Percentiles rank a stretch among this genome's conserved stretches.
These are phyloP conservation scores for Mesoligia furuncula DNA, from an alignment of 2,888 invertebrate genomes.

Conservation along the genomic window DNA sequence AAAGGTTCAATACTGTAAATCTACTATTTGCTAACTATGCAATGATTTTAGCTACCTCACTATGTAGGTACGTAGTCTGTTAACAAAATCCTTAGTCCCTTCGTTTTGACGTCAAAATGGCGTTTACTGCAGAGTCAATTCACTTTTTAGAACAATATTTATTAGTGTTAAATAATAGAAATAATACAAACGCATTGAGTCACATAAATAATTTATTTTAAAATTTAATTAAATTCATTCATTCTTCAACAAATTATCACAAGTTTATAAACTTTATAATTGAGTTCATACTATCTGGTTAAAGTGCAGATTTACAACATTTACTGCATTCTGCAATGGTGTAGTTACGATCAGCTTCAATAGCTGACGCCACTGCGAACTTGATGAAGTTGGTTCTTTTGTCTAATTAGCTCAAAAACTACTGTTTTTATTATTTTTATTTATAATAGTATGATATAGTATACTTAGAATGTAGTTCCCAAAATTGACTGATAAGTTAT, in stretches of 20 bases:
- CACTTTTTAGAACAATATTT: neutral
- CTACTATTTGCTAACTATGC: neutral
- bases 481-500: constrained; percentile 48
- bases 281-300: constrained; percentile 32
- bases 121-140: neutral
- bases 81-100: no score
- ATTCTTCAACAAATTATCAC: constrained; percentile 66
- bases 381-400: neutral
- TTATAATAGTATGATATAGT: constrained; percentile 33
- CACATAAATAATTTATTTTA: constrained; percentile 68
- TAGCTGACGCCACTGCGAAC: constrained; percentile 19
- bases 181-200: constrained; percentile 26
- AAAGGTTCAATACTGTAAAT: neutral
- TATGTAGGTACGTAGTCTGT: no score
- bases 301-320: constrained; percentile 33
- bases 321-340: constrained; percentile 10
- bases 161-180: neutral
- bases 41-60: no score
- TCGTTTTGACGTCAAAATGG: neutral
- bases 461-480: constrained; percentile 58
- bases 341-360: neutral
- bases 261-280: constrained; percentile 53
- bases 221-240: constrained; percentile 57
- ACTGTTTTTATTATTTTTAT: constrained; percentile 2
- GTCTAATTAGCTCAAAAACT: constrained; percentile 24